A percentile compares a stretch with the other conserved stretches of the same genome.
Evolutionary conservation across 2,888 invertebrate species (phyloP).

Genomic region (Netelia virgata): DNA sequence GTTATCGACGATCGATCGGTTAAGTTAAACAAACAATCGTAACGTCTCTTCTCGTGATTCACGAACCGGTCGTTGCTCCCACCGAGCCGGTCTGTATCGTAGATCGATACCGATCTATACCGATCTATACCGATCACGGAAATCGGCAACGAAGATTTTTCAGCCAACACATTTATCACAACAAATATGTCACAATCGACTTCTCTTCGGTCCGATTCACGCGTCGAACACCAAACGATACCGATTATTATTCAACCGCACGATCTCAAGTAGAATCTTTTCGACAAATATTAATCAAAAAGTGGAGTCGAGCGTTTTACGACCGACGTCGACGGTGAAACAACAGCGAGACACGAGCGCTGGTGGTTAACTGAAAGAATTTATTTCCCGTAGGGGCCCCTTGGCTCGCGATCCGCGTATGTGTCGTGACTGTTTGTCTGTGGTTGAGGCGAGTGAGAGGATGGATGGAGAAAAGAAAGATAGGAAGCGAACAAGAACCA

Average conservation of each 20-base stretch:
- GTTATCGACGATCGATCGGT: no score
- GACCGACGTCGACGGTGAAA: slow-evolving; percentile 26
- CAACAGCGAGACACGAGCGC: slow-evolving; percentile 77
- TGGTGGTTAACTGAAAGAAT: slow-evolving; percentile 78
- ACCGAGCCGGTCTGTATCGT: no score
- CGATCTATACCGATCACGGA: no score
- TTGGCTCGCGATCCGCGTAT: slow-evolving; percentile 22
- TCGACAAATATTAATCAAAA: slow-evolving; percentile 1
- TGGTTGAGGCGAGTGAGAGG: slow-evolving; percentile 32
- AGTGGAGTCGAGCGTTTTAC: not conserved
- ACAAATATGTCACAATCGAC: no score
- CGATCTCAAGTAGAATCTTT: not conserved
- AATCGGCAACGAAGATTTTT: not conserved
- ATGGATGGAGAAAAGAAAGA: slow-evolving; percentile 25
- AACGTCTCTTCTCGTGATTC: no score
- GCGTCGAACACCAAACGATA: not conserved
- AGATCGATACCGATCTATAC: no score
- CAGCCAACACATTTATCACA: not conserved
- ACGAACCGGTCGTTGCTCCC: no score
- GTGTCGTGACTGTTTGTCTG: slow-evolving; percentile 48
- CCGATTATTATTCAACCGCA: not conserved
- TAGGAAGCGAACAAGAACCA: slow-evolving; percentile 24
- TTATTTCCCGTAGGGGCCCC: slow-evolving; percentile 76
- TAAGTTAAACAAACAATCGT: no score
- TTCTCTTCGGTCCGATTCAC: not conserved